phyloP scores from a whole-genome alignment of 2,113 vertebrate species.

The Archocentrus centrarchus region DNA sequence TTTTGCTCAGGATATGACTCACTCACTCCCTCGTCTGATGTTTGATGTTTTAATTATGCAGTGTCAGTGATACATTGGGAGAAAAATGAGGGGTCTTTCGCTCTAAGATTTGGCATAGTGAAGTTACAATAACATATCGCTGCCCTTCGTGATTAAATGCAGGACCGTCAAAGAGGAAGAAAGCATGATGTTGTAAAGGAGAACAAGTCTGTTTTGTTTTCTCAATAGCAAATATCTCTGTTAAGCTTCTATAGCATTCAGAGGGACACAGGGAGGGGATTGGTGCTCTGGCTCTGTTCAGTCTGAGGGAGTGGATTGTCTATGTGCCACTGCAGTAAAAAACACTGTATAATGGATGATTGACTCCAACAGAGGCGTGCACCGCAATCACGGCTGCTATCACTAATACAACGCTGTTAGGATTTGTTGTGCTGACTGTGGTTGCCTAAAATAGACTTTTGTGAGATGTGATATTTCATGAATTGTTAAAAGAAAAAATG shows the following conservation, averaged over 20 bases:
- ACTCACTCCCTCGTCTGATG: slow-evolving; percentile 52
- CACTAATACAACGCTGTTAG: slow-evolving; percentile 31
- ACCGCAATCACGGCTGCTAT: slow-evolving; percentile 37
- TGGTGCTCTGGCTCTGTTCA: slow-evolving; percentile 32
- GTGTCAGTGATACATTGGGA: slow-evolving; percentile 75
- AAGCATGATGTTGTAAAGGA: slow-evolving; percentile 25
- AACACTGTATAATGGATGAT: slow-evolving; percentile 48
- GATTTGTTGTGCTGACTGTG: slow-evolving; percentile 3
- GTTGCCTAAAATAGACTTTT: slow-evolving; percentile 9
- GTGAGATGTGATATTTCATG: not conserved
- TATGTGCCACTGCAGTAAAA: slow-evolving; percentile 42
- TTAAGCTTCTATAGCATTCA: slow-evolving; percentile 26
- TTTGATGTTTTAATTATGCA: slow-evolving; percentile 80
- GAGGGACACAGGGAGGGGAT: slow-evolving; percentile 30
- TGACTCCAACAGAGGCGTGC: slow-evolving; percentile 32
- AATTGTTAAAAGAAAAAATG: slow-evolving; percentile 8
- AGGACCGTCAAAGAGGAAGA: slow-evolving; percentile 37
- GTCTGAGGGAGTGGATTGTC: slow-evolving; percentile 49
- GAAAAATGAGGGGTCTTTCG: slow-evolving; percentile 38
- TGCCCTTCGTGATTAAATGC: slow-evolving; percentile 67
- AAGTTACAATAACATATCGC: slow-evolving; percentile 65
- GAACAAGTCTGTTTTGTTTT: slow-evolving; percentile 64
- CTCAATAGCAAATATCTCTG: slow-evolving; percentile 35
- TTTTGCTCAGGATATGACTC: slow-evolving; percentile 78
- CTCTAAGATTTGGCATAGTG: slow-evolving; percentile 35